These are phyloP conservation scores for Pteromalus puparum DNA, from an alignment of 1,140 invertebrate species.

Conservation along the genomic window DNA sequence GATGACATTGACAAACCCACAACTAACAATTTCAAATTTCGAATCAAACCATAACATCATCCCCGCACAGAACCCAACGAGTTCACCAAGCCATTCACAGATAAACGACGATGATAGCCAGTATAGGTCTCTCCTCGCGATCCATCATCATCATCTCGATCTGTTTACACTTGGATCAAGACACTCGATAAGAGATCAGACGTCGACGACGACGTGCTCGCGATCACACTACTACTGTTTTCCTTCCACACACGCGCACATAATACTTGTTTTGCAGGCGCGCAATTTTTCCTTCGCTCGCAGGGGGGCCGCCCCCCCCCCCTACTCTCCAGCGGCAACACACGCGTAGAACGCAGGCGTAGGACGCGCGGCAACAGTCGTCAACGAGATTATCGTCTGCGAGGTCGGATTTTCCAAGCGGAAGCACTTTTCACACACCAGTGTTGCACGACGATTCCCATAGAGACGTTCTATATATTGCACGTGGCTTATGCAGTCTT, in stretches of 20 bases:
- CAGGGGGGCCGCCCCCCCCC: neutral
- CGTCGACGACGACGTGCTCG: neutral
- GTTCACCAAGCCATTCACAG: too few relatives aligned
- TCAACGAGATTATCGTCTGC: neutral
- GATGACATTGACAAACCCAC: too few relatives aligned
- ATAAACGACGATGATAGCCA: too few relatives aligned
- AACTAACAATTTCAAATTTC: too few relatives aligned
- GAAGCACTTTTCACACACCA: neutral
- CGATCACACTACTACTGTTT: neutral
- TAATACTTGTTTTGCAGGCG: neutral
- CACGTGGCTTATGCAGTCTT: too few relatives aligned
- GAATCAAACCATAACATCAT: too few relatives aligned
- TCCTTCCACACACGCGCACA: too few relatives aligned
- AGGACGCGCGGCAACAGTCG: neutral
- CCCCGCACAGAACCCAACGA: too few relatives aligned
- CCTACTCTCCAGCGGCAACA: neutral
- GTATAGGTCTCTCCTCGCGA: neutral
- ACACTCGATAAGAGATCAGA: neutral
- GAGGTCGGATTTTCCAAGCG: neutral
- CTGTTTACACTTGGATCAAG: neutral
- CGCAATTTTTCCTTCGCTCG: conserved; percentile 3
- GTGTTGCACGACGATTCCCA: neutral
- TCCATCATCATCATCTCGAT: neutral
- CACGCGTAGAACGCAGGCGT: neutral
- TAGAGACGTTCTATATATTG: too few relatives aligned